Conservation (phyloP, 92 coral and sea anemone species). For the Montipora capitata region DNA sequence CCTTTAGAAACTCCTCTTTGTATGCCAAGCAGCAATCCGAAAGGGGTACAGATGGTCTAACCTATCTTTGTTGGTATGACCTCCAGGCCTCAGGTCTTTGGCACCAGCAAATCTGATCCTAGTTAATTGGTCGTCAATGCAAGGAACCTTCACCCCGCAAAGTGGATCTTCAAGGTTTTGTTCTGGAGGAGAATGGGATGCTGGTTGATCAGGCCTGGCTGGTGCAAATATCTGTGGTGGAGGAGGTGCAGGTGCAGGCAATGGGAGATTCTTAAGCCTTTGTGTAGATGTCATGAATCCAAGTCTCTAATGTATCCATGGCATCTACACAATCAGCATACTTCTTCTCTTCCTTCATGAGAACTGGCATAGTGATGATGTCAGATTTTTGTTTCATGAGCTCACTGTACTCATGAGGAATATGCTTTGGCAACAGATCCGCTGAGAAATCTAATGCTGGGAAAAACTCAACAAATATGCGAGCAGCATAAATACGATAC, state of each 20-base stretch:
- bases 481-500: conserved; percentile 56
- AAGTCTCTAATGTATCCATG: no score
- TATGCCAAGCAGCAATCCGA: conserved; percentile 63
- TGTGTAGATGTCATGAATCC: no score
- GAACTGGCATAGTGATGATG: conserved; percentile 14
- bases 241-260: not conserved
- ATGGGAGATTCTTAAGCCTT: not conserved
- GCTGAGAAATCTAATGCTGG: conserved; percentile 21
- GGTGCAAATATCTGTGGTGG: not conserved
- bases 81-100: conserved; percentile 60
- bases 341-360: no score
- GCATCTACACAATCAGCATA: no score
- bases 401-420: conserved; percentile 41
- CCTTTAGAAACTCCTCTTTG: conserved; percentile 73
- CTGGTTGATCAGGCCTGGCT: conserved; percentile 69
- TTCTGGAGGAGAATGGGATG: conserved; percentile 63
- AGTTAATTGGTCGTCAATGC: conserved; percentile 75
- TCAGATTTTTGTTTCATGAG: conserved; percentile 43
- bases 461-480: conserved; percentile 32
- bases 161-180: conserved; percentile 44
- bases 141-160: conserved; percentile 69
- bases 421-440: conserved; percentile 31
- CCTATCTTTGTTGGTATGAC: conserved; percentile 65
- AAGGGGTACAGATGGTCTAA: conserved; percentile 75
- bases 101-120: conserved; percentile 77